Evolutionary conservation across 2,797 vertebrate genomes (phyloP).

Genomic region (Oreortyx pictus): DNA sequence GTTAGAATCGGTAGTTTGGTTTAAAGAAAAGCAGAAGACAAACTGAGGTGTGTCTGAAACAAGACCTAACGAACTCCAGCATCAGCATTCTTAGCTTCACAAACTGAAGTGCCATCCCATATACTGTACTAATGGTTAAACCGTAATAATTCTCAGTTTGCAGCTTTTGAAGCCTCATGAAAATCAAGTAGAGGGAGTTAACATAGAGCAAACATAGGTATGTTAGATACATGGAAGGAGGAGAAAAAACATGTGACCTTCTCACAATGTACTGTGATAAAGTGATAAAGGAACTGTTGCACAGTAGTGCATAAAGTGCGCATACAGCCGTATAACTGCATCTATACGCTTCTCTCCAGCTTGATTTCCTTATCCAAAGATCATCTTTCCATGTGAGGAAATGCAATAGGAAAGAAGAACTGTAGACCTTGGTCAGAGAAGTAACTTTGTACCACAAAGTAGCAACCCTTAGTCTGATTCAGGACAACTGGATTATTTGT

Average conservation of each 20-base stretch:
- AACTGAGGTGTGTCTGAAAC: neutral
- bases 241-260: neutral
- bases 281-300: neutral
- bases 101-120: neutral
- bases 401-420: neutral
- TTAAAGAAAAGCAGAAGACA: neutral
- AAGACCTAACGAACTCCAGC: neutral
- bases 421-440: neutral
- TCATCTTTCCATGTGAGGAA: neutral
- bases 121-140: neutral
- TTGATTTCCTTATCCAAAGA: neutral
- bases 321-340: neutral
- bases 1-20: neutral
- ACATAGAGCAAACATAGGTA: neutral
- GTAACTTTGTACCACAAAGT: neutral
- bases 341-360: neutral
- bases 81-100: neutral
- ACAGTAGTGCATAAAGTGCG: neutral
- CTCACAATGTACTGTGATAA: neutral
- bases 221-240: neutral
- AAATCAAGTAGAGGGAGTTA: neutral
- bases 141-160: neutral
- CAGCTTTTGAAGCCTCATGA: neutral
- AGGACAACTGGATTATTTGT: neutral
- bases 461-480: neutral